phyloP scores from a whole-genome alignment of 2,113 vertebrate genomes.

The Struthio camelus region DNA sequence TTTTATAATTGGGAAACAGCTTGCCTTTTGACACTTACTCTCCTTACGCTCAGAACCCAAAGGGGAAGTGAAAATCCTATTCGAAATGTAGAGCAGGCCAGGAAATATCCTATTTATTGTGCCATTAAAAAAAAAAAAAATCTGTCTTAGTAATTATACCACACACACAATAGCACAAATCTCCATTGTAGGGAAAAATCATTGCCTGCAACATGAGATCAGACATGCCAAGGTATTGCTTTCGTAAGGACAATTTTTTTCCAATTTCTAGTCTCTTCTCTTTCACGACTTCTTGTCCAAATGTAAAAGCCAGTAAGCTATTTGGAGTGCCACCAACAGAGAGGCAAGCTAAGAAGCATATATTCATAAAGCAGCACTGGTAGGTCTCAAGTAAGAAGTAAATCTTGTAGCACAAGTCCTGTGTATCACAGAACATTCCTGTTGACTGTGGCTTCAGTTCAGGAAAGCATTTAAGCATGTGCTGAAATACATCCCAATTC shows the following conservation, averaged over 20 bases:
- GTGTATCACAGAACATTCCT: neutral
- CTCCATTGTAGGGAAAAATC: constrained; percentile 34
- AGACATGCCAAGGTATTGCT: constrained; percentile 42
- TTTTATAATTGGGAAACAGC: constrained; percentile 50
- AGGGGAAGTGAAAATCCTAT: constrained; percentile 68
- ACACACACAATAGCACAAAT: constrained; percentile 63
- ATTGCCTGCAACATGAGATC: constrained; percentile 37
- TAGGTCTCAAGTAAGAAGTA: constrained; percentile 34
- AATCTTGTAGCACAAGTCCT: constrained; percentile 4
- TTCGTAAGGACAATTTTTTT: constrained; percentile 1
- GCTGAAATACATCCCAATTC: constrained; percentile 51
- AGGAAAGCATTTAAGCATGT: constrained; percentile 59
- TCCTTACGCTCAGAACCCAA: constrained; percentile 32
- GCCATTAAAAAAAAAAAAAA: constrained; percentile 34
- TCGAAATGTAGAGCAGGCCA: constrained; percentile 47
- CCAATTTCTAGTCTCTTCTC: neutral
- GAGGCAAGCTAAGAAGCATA: neutral
- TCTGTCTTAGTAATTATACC: constrained; percentile 50
- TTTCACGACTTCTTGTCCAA: constrained; percentile 21
- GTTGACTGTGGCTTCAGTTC: constrained; percentile 42
- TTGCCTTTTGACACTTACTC: constrained; percentile 68
- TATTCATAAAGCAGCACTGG: neutral
- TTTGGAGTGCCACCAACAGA: constrained; percentile 47
- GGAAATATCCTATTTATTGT: constrained; percentile 73
- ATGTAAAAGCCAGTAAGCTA: constrained; percentile 42